phyloP scores from a whole-genome alignment of 2,888 invertebrate genomes.

The Hoplodrina blanda region DNA sequence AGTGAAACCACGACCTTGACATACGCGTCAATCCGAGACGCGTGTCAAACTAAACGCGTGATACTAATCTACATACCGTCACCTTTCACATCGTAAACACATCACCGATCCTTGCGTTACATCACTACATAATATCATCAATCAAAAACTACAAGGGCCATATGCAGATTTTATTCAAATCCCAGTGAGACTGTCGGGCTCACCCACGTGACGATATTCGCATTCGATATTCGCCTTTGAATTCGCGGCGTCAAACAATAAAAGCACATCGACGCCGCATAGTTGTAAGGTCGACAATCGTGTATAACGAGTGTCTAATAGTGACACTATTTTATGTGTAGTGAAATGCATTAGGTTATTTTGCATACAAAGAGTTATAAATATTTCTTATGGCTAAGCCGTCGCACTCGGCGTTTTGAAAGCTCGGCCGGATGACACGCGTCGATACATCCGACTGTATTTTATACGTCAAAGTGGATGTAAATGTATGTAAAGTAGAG shows the following conservation, averaged over 20 bases:
- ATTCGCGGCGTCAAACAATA: slow-evolving; percentile 65
- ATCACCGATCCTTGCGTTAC: slow-evolving; percentile 77
- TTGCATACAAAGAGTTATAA: slow-evolving; percentile 91
- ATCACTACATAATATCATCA: slow-evolving; percentile 82
- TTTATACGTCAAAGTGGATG: slow-evolving; percentile 82
- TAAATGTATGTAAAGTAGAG: slow-evolving; percentile 85
- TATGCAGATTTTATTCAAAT: slow-evolving; percentile 85
- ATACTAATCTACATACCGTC: slow-evolving; percentile 87
- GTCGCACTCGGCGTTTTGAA: slow-evolving; percentile 82
- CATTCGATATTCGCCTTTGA: slow-evolving; percentile 72
- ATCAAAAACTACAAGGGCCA: slow-evolving; percentile 81
- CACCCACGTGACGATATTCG: slow-evolving; percentile 76
- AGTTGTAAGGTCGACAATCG: slow-evolving; percentile 79
- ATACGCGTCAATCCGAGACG: slow-evolving; percentile 78
- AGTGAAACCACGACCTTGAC: slow-evolving; percentile 82
- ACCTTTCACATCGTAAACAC: slow-evolving; percentile 84
- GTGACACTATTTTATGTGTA: slow-evolving; percentile 76
- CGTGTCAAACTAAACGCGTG: slow-evolving; percentile 81
- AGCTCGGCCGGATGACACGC: slow-evolving; percentile 84
- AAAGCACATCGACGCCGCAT: slow-evolving; percentile 70
- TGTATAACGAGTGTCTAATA: slow-evolving; percentile 71
- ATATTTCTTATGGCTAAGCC: slow-evolving; percentile 86
- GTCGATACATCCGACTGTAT: slow-evolving; percentile 80
- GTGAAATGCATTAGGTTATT: slow-evolving; percentile 84
- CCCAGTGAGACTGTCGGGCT: slow-evolving; percentile 73